These are phyloP conservation scores for Macrosiphum euphorbiae DNA, from an alignment of 2,888 invertebrate genomes.

Conservation along the genomic window DNA sequence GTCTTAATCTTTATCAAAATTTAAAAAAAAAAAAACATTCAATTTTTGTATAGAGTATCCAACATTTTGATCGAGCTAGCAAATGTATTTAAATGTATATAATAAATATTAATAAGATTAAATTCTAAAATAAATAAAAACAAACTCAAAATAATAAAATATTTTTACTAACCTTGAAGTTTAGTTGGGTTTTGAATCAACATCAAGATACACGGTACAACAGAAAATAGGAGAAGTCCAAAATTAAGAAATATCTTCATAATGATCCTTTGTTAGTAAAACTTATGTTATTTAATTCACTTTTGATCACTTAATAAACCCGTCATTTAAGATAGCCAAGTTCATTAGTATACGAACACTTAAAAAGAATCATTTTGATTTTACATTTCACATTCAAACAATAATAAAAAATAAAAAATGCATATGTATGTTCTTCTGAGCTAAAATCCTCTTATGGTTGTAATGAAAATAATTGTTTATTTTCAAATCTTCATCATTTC, in stretches of 20 bases:
- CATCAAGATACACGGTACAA: neutral
- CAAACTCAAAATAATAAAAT: neutral
- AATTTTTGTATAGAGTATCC: neutral
- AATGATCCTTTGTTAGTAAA: neutral
- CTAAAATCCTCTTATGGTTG: neutral
- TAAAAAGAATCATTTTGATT: neutral
- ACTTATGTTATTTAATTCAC: neutral
- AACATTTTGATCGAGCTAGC: neutral
- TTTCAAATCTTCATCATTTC: neutral
- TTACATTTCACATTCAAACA: neutral
- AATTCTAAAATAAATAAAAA: neutral
- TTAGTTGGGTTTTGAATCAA: conserved; percentile 36
- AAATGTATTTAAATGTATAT: neutral
- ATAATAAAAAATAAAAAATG: neutral
- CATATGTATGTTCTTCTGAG: neutral
- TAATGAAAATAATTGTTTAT: neutral
- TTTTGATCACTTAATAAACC: neutral
- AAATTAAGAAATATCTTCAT: conserved; percentile 34
- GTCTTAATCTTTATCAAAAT: neutral
- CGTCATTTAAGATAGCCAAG: neutral
- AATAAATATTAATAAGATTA: neutral
- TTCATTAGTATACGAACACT: neutral
- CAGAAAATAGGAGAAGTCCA: conserved; percentile 7
- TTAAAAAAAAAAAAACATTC: neutral
- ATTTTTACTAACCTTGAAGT: conserved; percentile 42